Percentiles rank a stretch among this genome's conserved stretches.
Evolutionary conservation across 2,797 vertebrate genomes (phyloP).

Genomic region (Bradypus variegatus): DNA sequence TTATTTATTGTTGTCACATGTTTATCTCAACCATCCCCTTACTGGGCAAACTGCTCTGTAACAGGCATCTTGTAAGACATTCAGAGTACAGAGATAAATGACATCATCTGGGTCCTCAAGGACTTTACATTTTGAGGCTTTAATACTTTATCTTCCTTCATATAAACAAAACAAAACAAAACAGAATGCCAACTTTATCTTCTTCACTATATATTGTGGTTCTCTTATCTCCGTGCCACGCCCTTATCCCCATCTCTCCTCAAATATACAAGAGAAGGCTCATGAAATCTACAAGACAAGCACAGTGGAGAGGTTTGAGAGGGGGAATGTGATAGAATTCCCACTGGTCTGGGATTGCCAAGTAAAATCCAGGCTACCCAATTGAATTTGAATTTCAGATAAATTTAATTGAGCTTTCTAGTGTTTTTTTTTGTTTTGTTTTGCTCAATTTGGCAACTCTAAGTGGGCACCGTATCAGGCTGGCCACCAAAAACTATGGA

Average conservation of each 20-base stretch:
- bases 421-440: neutral
- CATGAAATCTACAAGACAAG: neutral
- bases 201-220: neutral
- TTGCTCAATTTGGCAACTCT: neutral
- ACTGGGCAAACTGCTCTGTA: neutral
- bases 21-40: neutral
- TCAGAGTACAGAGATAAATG: neutral
- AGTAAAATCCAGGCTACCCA: neutral
- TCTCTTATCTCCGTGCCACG: neutral
- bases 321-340: neutral
- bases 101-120: neutral
- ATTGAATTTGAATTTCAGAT: neutral
- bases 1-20: neutral
- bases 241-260: neutral
- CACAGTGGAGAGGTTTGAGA: neutral
- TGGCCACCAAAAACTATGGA: neutral
- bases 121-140: neutral
- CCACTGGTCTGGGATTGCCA: too few relatives aligned
- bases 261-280: neutral
- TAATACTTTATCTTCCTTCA: neutral
- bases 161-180: too few relatives aligned
- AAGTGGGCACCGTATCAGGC: rapidly evolving
- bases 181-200: neutral
- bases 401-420: neutral
- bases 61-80: neutral